A percentile compares a stretch with the other conserved stretches of the same genome.
phyloP scores from a whole-genome alignment of 2,797 vertebrate genomes.

The Coranthus polyacanthus region DNA sequence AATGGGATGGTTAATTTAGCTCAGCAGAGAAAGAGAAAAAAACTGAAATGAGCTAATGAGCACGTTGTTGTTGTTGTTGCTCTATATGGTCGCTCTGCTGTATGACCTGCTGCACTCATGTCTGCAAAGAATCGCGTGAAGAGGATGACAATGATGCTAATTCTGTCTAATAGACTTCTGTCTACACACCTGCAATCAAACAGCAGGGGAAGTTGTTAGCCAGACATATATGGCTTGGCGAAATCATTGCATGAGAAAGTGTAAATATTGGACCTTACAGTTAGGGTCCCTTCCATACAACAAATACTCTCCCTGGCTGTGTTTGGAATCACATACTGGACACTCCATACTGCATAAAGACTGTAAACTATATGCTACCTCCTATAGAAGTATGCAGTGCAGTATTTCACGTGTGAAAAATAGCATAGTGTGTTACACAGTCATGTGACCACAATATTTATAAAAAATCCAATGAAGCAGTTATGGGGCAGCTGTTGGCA shows the following conservation, averaged over 20 bases:
- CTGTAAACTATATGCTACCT: too few relatives aligned
- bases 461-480: too few relatives aligned
- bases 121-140: conserved; percentile 40
- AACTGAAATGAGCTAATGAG: conserved; percentile 77
- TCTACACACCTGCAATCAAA: conserved; percentile 42
- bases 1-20: conserved; percentile 79
- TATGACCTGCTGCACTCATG: conserved; percentile 67
- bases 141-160: conserved; percentile 32
- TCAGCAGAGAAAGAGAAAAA: conserved; percentile 59
- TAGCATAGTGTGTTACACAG: too few relatives aligned
- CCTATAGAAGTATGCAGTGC: too few relatives aligned
- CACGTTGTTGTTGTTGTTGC: conserved; percentile 67
- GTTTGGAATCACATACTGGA: too few relatives aligned
- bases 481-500: too few relatives aligned
- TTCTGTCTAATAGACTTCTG: conserved; percentile 29
- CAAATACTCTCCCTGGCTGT: not conserved
- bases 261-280: conserved; percentile 14
- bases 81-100: conserved; percentile 55
- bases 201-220: conserved; percentile 12
- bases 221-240: not conserved
- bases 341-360: too few relatives aligned
- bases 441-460: too few relatives aligned
- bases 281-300: not conserved
- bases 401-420: too few relatives aligned
- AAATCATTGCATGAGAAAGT: conserved; percentile 1